phyloP scores from a whole-genome alignment of 2,888 invertebrate species.

The Chaitophorus viminalis region DNA sequence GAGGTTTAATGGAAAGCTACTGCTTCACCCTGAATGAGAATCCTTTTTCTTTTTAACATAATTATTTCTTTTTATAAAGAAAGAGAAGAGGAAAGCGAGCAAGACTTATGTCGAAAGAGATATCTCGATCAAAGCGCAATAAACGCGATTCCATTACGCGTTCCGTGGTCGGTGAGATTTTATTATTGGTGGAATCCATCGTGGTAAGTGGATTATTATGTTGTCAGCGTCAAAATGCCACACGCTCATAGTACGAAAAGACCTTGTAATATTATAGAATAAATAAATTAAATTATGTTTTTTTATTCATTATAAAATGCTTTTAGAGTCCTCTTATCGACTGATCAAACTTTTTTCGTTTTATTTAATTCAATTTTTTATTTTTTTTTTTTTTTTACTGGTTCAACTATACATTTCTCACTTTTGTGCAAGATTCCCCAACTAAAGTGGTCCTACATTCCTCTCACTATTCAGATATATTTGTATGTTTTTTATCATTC shows the following conservation, averaged over 20 bases:
- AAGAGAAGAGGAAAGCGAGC: neutral
- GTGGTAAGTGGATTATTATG: slow-evolving; percentile 59
- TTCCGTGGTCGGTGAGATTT: slow-evolving; percentile 22
- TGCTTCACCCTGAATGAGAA: neutral
- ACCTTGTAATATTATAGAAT: slow-evolving; percentile 57
- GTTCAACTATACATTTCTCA: slow-evolving; percentile 22
- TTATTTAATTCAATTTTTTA: slow-evolving; percentile 25
- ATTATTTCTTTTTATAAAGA: slow-evolving; percentile 31
- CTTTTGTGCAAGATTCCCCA: neutral
- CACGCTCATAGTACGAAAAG: slow-evolving; percentile 52
- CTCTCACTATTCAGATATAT: neutral
- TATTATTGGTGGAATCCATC: slow-evolving; percentile 43
- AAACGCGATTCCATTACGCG: slow-evolving; percentile 28
- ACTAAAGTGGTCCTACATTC: slow-evolving; percentile 31
- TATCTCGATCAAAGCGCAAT: slow-evolving; percentile 47
- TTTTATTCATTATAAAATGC: slow-evolving; percentile 43
- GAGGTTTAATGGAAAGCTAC: slow-evolving; percentile 37
- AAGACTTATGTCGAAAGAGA: slow-evolving; percentile 29
- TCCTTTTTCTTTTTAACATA: slow-evolving; percentile 43
- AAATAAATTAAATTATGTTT: slow-evolving; percentile 52
- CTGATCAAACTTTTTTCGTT: slow-evolving; percentile 52
- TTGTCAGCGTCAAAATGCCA: slow-evolving; percentile 56
- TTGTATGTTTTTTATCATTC: slow-evolving; percentile 2
- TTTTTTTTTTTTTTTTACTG: slow-evolving; percentile 8
- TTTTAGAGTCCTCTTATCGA: slow-evolving; percentile 45